Evolutionary conservation across 2,113 vertebrate species (phyloP), one percentile per base, ranked within the genome.

Genomic region (Rostratula benghalensis): DNA sequence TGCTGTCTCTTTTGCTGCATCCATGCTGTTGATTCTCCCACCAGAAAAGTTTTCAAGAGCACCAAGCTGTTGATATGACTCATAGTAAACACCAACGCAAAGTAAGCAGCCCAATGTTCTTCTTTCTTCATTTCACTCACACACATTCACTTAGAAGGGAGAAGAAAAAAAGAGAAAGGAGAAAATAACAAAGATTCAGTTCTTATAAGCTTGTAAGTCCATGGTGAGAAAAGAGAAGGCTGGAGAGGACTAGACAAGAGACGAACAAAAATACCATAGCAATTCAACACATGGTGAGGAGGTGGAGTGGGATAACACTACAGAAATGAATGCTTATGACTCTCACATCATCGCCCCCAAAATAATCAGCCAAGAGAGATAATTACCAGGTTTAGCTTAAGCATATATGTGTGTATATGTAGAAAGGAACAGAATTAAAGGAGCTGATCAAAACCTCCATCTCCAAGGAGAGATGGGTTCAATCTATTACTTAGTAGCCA

Each of bases 241-340:
- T 93, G 96, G 75, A 97, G 96, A 97, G 94, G 97, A 98, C 98
- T 96, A 98, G 97, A 95, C 96, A 95, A 97, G 97, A 98, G 87
- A 95, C 1, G 87, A 98, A 97, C 92, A 98, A 97, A 98, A 98
- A 98, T 98, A 97, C 91, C 97, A 95, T 22, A 95, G 95, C 89
- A 96, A 87, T 90, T 97, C 94, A 97, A 98, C 98, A 98, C 97
- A 98, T 98, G 98, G 97, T 98, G 97, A 97, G 98, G 97, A 95
- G 98, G 98, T 95, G 97, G 97, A 97, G 98, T 98, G 97, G 98
- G 98, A 98, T 97, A 98, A 97, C 90, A 60, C 95, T 85, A 91
- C 96, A 97, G 92, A 98, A 98, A 98, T 73, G 96, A 98, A 97
- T 97, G 97, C 96, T 96, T 79, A 97, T 98, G 98, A 97, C 98